phyloP scores from a whole-genome alignment of 1,140 invertebrate genomes.

The Battus philenor region DNA sequence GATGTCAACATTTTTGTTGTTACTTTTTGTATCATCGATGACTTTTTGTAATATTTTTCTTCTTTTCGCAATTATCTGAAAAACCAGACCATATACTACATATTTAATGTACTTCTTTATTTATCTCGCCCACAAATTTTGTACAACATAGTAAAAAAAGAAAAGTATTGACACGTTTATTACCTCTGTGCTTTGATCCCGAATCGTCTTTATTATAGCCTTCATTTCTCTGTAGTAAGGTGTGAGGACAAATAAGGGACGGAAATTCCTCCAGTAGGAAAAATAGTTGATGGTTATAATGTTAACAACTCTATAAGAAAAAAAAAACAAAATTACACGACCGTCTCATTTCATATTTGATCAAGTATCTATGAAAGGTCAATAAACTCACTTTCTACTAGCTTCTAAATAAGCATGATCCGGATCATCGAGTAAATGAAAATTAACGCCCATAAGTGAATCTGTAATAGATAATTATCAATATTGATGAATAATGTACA shows the following conservation, averaged over 20 bases:
- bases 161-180: background rate
- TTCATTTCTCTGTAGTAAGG: constrained; percentile 31
- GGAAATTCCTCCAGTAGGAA: constrained; percentile 38
- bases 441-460: constrained; percentile 32
- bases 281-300: constrained; percentile 33
- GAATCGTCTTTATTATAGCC: constrained; percentile 24
- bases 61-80: constrained; percentile 23
- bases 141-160: no score
- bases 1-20: constrained; percentile 21
- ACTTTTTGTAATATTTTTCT: constrained; percentile 18
- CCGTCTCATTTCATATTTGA: background rate
- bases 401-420: constrained; percentile 31
- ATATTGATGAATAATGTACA: no score
- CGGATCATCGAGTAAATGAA: constrained; percentile 21
- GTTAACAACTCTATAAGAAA: constrained; percentile 27
- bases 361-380: background rate
- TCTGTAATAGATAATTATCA: constrained; percentile 26
- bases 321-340: constrained; percentile 4
- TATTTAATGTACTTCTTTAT: background rate
- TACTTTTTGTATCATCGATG: constrained; percentile 19
- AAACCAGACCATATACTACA: background rate
- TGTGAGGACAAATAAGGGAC: constrained; percentile 21
- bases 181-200: constrained; percentile 24
- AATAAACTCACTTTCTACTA: constrained; percentile 24
- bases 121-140: background rate